phyloP scores from a whole-genome alignment of 1,140 invertebrate genomes.

The Lepidurus arcticus region DNA sequence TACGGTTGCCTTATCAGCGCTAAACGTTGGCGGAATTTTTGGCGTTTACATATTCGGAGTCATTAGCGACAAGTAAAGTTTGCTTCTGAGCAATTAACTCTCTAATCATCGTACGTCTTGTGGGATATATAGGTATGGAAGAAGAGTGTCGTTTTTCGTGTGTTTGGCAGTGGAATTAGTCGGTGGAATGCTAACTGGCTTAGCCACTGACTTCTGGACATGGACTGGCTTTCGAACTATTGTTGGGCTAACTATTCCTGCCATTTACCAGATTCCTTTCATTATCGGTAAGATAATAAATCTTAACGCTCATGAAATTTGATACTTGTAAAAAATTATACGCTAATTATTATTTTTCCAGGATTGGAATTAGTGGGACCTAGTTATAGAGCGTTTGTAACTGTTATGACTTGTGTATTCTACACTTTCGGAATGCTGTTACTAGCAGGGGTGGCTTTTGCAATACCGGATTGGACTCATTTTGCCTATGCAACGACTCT shows the following conservation, averaged over 20 bases:
- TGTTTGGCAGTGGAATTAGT: slow-evolving; percentile 68
- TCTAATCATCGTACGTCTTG: slow-evolving; percentile 18
- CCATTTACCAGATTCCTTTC: slow-evolving; percentile 90
- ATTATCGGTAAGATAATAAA: slow-evolving; percentile 70
- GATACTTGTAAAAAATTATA: slow-evolving; percentile 30
- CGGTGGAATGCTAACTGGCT: slow-evolving; percentile 69
- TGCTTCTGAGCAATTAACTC: neutral
- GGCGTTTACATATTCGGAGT: slow-evolving; percentile 78
- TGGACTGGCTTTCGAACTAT: slow-evolving; percentile 71
- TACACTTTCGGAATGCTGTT: slow-evolving; percentile 79
- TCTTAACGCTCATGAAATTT: neutral
- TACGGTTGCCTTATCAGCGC: slow-evolving; percentile 69
- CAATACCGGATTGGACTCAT: slow-evolving; percentile 72
- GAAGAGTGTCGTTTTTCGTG: slow-evolving; percentile 71
- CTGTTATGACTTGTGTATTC: slow-evolving; percentile 81
- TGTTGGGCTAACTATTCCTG: slow-evolving; percentile 80
- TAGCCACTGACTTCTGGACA: slow-evolving; percentile 67
- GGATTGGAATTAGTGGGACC: slow-evolving; percentile 82
- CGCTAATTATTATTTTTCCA: slow-evolving; percentile 47
- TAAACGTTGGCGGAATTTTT: slow-evolving; percentile 75
- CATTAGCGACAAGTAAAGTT: slow-evolving; percentile 64
- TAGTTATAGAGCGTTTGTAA: slow-evolving; percentile 82
- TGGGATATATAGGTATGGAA: slow-evolving; percentile 56
- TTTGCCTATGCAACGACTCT: slow-evolving; percentile 70
- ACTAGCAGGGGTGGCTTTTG: slow-evolving; percentile 70